Percentiles rank a stretch among this genome's conserved stretches.
These are phyloP conservation scores for Amblyteles armatorius DNA, from an alignment of 2,888 invertebrate genomes.

Conservation along the genomic window DNA sequence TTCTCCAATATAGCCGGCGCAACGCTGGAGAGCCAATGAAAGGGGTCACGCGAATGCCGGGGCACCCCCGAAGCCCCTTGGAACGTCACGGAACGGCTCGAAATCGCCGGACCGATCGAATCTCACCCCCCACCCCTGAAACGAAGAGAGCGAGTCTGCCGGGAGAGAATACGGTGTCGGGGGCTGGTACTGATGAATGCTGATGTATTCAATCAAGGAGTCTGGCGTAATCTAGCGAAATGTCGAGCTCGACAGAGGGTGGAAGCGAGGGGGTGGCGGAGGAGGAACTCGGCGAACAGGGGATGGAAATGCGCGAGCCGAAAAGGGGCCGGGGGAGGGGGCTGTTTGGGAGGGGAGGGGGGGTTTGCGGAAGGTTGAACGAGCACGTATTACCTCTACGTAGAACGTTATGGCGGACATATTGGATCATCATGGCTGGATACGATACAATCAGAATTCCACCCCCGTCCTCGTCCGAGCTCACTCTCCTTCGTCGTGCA, in stretches of 20 bases:
- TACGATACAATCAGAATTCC: constrained; percentile 81
- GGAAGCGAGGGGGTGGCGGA: constrained; percentile 44
- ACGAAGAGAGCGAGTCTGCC: constrained; percentile 25
- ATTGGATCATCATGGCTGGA: constrained; percentile 80
- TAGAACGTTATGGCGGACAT: constrained; percentile 77
- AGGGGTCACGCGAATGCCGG: constrained; percentile 1
- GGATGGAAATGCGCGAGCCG: constrained; percentile 33
- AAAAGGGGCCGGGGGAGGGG: constrained; percentile 5
- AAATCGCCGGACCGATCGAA: constrained; percentile 47
- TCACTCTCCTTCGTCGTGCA: constrained; percentile 36
- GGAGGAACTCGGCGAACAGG: constrained; percentile 22
- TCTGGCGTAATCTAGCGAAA: constrained; percentile 78
- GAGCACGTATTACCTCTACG: constrained; percentile 71
- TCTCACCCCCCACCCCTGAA: constrained; percentile 55
- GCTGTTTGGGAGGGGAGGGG: neutral
- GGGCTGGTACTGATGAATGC: constrained; percentile 73
- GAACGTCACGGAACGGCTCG: constrained; percentile 21
- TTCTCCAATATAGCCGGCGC: constrained; percentile 29
- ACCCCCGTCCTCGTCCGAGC: constrained; percentile 69
- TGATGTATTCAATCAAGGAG: constrained; percentile 79
- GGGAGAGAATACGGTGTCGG: constrained; percentile 61
- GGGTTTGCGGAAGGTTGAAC: constrained; percentile 60
- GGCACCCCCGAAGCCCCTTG: constrained; percentile 2
- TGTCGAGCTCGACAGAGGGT: constrained; percentile 71
- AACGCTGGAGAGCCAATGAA: constrained; percentile 33